A percentile compares a stretch with the other conserved stretches of the same genome.
phyloP scores from a whole-genome alignment of 2,888 invertebrate genomes.

The Chalcis sispes region DNA sequence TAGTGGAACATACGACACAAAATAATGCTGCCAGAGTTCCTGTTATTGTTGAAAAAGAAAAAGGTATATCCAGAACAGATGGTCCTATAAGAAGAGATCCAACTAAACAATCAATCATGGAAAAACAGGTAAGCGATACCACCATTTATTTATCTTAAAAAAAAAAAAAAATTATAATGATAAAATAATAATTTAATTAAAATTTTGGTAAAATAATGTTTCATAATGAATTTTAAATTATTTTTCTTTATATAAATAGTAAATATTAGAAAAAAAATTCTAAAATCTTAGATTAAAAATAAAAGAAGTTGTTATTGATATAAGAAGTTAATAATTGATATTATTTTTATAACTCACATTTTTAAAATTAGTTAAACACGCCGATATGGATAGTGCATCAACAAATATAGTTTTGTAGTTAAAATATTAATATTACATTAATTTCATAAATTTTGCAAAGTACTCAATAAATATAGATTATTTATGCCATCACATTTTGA shows the following conservation, averaged over 20 bases:
- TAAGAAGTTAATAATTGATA: neutral
- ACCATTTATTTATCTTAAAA: neutral
- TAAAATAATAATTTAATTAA: neutral
- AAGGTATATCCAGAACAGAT: slow-evolving; percentile 74
- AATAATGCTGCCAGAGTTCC: slow-evolving; percentile 66
- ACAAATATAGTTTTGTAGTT: too few relatives aligned
- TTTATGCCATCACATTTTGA: too few relatives aligned
- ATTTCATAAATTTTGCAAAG: neutral
- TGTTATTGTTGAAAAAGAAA: slow-evolving; percentile 71
- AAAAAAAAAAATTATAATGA: neutral
- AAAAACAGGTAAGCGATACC: slow-evolving; percentile 86
- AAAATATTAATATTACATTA: neutral
- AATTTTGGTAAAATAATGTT: too few relatives aligned
- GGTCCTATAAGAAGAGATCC: slow-evolving; percentile 71
- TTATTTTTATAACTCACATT: too few relatives aligned
- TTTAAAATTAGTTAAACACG: neutral
- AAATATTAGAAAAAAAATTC: neutral
- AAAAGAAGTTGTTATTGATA: too few relatives aligned
- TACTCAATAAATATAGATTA: too few relatives aligned
- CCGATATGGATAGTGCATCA: neutral
- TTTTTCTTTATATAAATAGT: neutral
- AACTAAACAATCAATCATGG: slow-evolving; percentile 82
- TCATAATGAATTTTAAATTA: neutral
- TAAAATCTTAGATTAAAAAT: neutral
- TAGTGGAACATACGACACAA: slow-evolving; percentile 59